phyloP scores from a whole-genome alignment of 2,888 invertebrate genomes.

The Drosophila atripex region DNA sequence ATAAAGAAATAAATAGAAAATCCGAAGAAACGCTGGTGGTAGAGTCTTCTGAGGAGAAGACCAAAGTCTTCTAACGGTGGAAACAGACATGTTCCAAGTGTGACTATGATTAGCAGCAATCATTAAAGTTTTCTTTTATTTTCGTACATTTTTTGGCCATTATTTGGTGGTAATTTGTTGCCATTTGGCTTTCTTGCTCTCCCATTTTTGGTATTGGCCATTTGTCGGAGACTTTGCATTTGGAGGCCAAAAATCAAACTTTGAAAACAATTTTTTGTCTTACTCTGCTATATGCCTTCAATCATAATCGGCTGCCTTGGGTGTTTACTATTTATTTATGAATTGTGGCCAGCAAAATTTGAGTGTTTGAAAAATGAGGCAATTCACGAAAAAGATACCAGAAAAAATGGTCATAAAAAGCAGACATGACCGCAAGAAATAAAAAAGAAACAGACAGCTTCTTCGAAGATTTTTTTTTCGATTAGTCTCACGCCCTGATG shows the following conservation, averaged over 20 bases:
- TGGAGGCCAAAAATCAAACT: constrained; percentile 54
- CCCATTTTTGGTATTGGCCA: constrained; percentile 19
- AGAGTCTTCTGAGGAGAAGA: background rate
- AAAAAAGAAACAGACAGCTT: constrained; percentile 8
- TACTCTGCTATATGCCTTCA: constrained; percentile 32
- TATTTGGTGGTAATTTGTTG: constrained; percentile 32
- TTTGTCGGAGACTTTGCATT: constrained; percentile 32
- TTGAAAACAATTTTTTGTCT: constrained; percentile 2
- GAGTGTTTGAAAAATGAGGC: constrained; percentile 44
- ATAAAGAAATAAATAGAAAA: constrained; percentile 48
- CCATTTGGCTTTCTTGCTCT: constrained; percentile 20
- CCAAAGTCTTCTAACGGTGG: constrained; percentile 62
- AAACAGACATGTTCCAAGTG: constrained; percentile 47
- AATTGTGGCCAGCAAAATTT: constrained; percentile 34
- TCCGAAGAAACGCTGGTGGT: background rate
- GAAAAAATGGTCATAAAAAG: constrained; percentile 26
- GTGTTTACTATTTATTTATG: constrained; percentile 52
- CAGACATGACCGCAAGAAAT: constrained; percentile 18
- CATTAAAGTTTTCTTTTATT: constrained; percentile 7
- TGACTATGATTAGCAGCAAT: constrained; percentile 57
- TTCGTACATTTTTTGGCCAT: constrained; percentile 13
- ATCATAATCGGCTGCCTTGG: constrained; percentile 51
- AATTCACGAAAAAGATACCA: constrained; percentile 14
- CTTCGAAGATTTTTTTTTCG: background rate
- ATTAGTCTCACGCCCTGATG: background rate